A percentile compares a stretch with the other conserved stretches of the same genome.
Conservation (phyloP, 1,140 invertebrate genomes). For the Megalopta genalis region DNA sequence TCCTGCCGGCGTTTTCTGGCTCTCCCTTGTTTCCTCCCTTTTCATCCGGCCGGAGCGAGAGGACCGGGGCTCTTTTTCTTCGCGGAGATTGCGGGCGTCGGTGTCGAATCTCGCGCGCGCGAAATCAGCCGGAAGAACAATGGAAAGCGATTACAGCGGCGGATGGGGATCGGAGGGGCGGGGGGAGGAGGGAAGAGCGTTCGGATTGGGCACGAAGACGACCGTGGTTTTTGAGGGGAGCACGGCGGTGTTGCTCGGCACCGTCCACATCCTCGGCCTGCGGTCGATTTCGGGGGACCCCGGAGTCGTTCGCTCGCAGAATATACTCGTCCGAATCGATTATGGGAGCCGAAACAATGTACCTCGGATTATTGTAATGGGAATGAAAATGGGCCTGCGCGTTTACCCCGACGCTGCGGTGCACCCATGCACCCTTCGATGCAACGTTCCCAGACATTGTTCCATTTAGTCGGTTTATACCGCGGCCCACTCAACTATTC, state of each 20-base stretch:
- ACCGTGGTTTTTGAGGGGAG: conserved; percentile 49
- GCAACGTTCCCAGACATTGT: no score
- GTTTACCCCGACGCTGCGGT: no score
- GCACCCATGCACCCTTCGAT: no score
- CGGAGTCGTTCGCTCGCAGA: not conserved
- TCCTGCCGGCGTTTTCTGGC: conserved; percentile 35
- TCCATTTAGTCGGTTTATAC: no score
- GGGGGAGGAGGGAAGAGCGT: conserved; percentile 15
- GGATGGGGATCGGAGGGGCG: conserved; percentile 7
- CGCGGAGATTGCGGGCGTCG: conserved; percentile 46
- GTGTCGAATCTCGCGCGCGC: conserved; percentile 45
- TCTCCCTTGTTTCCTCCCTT: conserved; percentile 42
- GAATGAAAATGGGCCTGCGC: not conserved
- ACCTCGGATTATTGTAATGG: not conserved
- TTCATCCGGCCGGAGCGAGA: not conserved
- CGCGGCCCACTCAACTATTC: no score
- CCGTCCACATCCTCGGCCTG: conserved; percentile 19
- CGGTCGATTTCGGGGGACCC: not conserved
- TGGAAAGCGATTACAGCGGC: conserved; percentile 55
- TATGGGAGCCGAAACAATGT: not conserved
- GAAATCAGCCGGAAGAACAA: conserved; percentile 64
- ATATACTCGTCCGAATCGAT: conserved; percentile 23
- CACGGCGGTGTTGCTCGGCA: conserved; percentile 9
- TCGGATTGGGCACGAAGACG: conserved; percentile 47
- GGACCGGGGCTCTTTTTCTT: conserved; percentile 29